Evolutionary conservation across 2,113 vertebrate species (phyloP), one percentile per base, ranked within the genome.

Genomic region (Cebus imitator): DNA sequence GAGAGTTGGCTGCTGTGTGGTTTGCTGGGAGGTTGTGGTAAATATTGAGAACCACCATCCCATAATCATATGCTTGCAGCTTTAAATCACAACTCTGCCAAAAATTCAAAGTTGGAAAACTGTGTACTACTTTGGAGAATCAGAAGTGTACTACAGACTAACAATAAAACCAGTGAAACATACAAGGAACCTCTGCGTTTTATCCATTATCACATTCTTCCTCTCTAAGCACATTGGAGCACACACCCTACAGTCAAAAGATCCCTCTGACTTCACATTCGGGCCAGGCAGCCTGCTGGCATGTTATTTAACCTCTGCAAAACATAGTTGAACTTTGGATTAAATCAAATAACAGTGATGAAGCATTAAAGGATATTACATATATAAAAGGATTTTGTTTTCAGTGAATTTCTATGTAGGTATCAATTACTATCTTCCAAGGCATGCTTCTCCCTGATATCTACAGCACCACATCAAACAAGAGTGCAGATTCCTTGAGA

Each of bases 81-180:
- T 95, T 87, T 97, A 91, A 97, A 97, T 97, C 96, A 96, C 50
- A 70, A 78, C 64, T 55, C 58, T 94, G 98, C 96, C 87, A 90
- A 95, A 95, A 97, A 97, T 96, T 90, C 70, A 68, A 94, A 84
- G 90, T 37, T 95, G 35, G 79, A 97, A 96, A 94, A 89, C 7
- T 66, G 79, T 27, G 11, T 64, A 78, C 20, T 45, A 87, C 35
- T 64, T 96, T 73, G 73, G 89, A 97, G 87, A 90, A 87, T 83
- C 68, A 87, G 37, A 95, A 83, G 90, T 72, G 27, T 45, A 68
- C 64, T 93, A 27, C 11, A 76, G 68, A 66, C 83, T 95, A 94
- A 72, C 75, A 85, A 83, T 43, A 83, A 91, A 72, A 66, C 10
- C 78, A 90, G 32, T 12, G 64, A 92, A 79, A 72, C 16, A 32